Evolutionary conservation across 37 sponge, comb jelly and placozoan genomes (phyloP), one percentile per base, ranked within the genome.

Genomic region (Spongilla lacustris): DNA sequence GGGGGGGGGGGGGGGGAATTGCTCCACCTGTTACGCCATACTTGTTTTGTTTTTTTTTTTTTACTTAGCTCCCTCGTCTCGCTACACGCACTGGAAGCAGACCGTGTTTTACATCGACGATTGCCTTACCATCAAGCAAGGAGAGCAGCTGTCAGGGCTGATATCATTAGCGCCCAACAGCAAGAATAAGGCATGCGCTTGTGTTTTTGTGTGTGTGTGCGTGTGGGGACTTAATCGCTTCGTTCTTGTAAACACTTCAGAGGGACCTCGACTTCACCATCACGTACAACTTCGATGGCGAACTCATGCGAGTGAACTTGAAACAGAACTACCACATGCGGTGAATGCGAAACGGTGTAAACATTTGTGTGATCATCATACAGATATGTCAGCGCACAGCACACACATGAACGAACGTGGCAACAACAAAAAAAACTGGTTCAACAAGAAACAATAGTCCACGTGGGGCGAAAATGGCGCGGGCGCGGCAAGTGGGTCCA

Each of bases 61-160:
- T 12, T 30, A 24, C 68, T 37, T 66, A 85, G 93, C 95, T 23
- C 96, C 96, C 35, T 88, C 90, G 66, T 80, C 91, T 37, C 83
- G 88, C 25, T 98, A 98, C 93, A 98, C 99, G 10, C 99, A 98
- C 88, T 98, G 99, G 99, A 98, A 98, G 74, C 99, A 98, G 92
- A 98, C 99, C 0, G 99, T 98, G 81, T 98, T 98, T 89, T 98
- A 98, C 87, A 69, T 98, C 77, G 71, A 91, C 22, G 99, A 98
- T 29, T 95, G 89, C 71, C 79, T 98, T 50, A 98, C 99, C 24
- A 90, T 93, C 69, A 92, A 96, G 75, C 80, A 88, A 21, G 94
- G 95, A 35, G 99, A 98, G 86, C 93, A 93, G 76, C 83, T 98
- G 26, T 84, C 77, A 13, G 99, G 99, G 22, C 75, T 67, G 26